Evolutionary conservation across 92 coral and sea anemone genomes (phyloP), one percentile per base, ranked within the genome.

Genomic region (Paramuricea clavata): DNA sequence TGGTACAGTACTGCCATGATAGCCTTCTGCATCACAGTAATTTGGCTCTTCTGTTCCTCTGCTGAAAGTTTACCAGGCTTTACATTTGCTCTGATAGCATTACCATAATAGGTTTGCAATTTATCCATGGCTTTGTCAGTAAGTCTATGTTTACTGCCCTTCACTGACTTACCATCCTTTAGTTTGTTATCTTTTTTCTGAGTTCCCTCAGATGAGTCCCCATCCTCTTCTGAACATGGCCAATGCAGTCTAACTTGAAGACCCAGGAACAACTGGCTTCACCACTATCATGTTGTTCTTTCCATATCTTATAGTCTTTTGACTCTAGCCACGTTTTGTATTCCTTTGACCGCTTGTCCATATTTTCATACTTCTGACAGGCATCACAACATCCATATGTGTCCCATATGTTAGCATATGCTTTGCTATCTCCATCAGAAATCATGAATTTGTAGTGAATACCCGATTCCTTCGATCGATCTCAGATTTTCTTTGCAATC

Each of bases 381-480:
- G 42, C 83, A 69, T 86, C 88, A 64, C 88, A 90, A 42, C 68
- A 49, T 4, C 85, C 88, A 81, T 86, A 86, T 16, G 49, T 52
- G 36, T 86, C 57, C 93, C 90, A 90, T 11, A 86, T 86, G 30
- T 41, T 0, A 34, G 47, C 47, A 50, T 90, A 81, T n/a, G 85
- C 41, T 22, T 49, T 90, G 34, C 83, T 78, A 76, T 90, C 85
- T 0, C 87, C 93, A 79, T 89, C 89, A 33, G 81, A 67, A 6
- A 89, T 43, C 92, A 89, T 85, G 36, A 30, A 89, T 43, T 89
- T 89, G 74, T 54, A 89, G 19, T 68, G 87, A 39, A 86, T 32
- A 43, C 76, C 52, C 28, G 81, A 43, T 15, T 26, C 50, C 21
- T 25, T 23, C 9, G 70, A 39, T 23, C 78, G 52, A 11, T 65